Percentiles rank a stretch among this genome's conserved stretches.
These are phyloP conservation scores for Dendroctonus valens DNA, from an alignment of 1,140 invertebrate species.

Conservation along the genomic window DNA sequence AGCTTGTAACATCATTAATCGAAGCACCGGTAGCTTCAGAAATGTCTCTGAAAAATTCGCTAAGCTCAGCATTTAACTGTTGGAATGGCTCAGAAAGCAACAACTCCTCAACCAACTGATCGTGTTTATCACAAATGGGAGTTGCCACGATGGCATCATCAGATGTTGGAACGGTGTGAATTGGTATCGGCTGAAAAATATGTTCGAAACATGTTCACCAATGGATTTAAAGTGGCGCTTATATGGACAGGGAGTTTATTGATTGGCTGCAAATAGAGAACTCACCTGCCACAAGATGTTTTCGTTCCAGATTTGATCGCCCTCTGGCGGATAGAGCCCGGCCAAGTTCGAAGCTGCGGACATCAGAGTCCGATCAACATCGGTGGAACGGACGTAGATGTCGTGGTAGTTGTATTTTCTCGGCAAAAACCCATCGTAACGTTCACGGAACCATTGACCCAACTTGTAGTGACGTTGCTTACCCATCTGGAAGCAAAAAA, in stretches of 20 bases:
- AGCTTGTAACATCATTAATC: slow-evolving; percentile 54
- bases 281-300: slow-evolving; percentile 70
- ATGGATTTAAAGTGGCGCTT: neutral
- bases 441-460: slow-evolving; percentile 69
- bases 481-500: slow-evolving; percentile 28
- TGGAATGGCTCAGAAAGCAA: slow-evolving; percentile 56
- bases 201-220: neutral
- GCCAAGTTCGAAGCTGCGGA: slow-evolving; percentile 82
- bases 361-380: slow-evolving; percentile 87
- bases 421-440: slow-evolving; percentile 63
- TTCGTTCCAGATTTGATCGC: slow-evolving; percentile 65
- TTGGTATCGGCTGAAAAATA: slow-evolving; percentile 52
- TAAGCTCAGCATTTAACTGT: slow-evolving; percentile 4
- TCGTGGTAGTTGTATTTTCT: slow-evolving; percentile 51
- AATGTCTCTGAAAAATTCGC: slow-evolving; percentile 11
- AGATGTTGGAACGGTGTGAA: slow-evolving; percentile 71
- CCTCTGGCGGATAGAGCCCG: slow-evolving; percentile 69
- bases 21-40: slow-evolving; percentile 9
- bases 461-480: slow-evolving; percentile 62
- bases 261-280: neutral
- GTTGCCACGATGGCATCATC: slow-evolving; percentile 59
- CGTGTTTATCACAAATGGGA: slow-evolving; percentile 66
- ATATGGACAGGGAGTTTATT: neutral
- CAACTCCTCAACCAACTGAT: slow-evolving; percentile 56
- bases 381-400: slow-evolving; percentile 64